These are phyloP conservation scores for Gymnarchus niloticus DNA, from an alignment of 2,113 vertebrate species.

Conservation along the genomic window DNA sequence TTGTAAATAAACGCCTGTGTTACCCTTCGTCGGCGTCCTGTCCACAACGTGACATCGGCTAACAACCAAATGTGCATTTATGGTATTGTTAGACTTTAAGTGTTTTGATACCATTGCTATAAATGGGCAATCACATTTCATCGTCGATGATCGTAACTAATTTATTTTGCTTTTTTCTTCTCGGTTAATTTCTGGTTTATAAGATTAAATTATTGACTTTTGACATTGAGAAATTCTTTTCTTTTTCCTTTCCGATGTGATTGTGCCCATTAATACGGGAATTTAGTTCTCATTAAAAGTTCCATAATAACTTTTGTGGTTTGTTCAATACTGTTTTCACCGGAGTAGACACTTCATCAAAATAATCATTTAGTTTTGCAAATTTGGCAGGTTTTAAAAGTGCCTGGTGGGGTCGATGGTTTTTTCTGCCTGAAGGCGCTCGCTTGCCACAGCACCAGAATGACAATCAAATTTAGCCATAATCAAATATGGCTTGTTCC, in stretches of 20 bases:
- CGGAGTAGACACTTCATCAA: not conserved
- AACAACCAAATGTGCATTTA: not conserved
- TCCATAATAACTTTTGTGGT: not conserved
- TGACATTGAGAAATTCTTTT: not conserved
- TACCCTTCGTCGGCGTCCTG: no score
- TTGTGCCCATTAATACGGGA: not conserved
- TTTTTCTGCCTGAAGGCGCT: slow-evolving; percentile 15
- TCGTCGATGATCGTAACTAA: not conserved
- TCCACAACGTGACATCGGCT: no score
- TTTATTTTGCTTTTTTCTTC: no score
- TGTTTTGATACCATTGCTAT: not conserved
- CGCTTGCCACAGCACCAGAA: slow-evolving; percentile 2
- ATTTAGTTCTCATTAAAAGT: not conserved
- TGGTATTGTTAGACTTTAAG: not conserved
- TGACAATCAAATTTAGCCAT: slow-evolving; percentile 39
- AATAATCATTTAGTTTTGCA: not conserved
- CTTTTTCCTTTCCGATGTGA: not conserved
- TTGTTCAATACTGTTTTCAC: not conserved
- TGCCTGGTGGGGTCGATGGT: slow-evolving; percentile 22
- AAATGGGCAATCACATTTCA: not conserved
- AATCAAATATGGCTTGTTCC: slow-evolving; percentile 41
- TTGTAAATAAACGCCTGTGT: no score
- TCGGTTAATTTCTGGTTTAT: not conserved
- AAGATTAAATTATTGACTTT: not conserved
- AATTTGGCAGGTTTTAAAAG: not conserved